Base-by-base conservation (phyloP, 2,113 vertebrate genomes). In the Callopanchax toddi region DNA sequence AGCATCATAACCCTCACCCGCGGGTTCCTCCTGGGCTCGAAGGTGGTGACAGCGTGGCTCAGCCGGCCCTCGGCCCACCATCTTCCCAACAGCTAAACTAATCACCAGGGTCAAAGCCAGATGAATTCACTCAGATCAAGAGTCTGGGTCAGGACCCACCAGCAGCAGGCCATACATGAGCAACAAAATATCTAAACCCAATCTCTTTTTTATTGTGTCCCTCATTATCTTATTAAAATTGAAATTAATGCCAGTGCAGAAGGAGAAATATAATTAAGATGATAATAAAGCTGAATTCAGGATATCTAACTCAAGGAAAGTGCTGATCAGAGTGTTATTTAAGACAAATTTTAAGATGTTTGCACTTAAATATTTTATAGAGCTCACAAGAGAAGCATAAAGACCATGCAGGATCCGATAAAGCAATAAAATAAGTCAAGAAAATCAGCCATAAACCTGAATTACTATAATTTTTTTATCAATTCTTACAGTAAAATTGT, bases 61-160 rank as follows among this genome's bases (percentile, higher is more conserved):
- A 44, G 67, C 73, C 78, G 60, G 72, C 71, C 78, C 82, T 78
- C 68, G 66, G 56, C 67, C 60, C 50, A 60, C 72, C 74, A 71
- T 75, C 81, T 83, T 70, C 69, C 64, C 22, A 77, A 43, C 74
- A 63, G 82, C 84, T 68, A 54, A 69, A 69, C 76, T 72, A 83
- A 85, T 86, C 80, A 81, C 62, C 37, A 73, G 85, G 84, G 81
- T 84, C 86, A 32, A 32, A 67, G 60, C 25, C 53, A 82, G 71
- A 81, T 74, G 64, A 82, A 79, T 72, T 29, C 7, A 67, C 40
- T 76, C 75, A 63, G 37, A 65, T 71, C 29, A 32, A 60, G 40
- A 72, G 52, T 50, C 11, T 48, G 63, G 65, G 52, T 70, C 57
- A 37, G 60, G 49, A 72, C 64, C 45, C 16, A 43, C 49, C 53